Percentiles rank a stretch among this genome's conserved stretches.
These are phyloP conservation scores for Buceros bicornis DNA, from an alignment of 2,797 vertebrate genomes.

Conservation along the genomic window DNA sequence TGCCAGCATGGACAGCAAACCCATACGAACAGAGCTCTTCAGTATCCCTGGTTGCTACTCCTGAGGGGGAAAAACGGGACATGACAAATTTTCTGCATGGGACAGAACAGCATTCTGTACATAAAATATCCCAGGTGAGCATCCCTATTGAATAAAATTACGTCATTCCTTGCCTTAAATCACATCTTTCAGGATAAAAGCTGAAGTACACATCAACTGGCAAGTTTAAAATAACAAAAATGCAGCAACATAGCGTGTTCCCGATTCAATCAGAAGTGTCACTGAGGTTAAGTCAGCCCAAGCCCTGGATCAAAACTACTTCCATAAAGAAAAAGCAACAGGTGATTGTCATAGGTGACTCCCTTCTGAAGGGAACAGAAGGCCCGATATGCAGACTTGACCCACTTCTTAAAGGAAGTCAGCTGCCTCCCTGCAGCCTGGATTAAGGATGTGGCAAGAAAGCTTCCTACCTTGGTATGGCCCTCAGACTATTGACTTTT, in stretches of 20 bases:
- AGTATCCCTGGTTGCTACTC: background rate
- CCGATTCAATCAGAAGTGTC: background rate
- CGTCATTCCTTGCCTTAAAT: background rate
- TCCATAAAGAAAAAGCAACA: no score
- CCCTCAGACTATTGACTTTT: no score
- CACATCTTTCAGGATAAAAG: background rate
- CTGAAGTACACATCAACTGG: background rate
- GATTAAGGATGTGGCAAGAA: no score
- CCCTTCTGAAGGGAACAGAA: no score
- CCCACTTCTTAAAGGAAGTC: no score
- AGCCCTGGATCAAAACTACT: background rate
- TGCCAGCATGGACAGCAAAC: background rate
- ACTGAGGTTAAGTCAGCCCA: background rate
- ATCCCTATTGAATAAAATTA: background rate
- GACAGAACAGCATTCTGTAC: background rate
- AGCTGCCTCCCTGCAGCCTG: no score
- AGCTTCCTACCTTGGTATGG: no score
- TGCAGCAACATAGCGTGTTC: background rate
- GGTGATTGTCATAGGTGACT: no score
- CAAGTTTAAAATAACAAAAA: background rate
- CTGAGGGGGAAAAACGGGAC: background rate
- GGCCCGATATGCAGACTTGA: no score
- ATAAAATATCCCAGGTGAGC: background rate
- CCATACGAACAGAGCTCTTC: background rate
- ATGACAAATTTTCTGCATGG: background rate